Base-by-base conservation (phyloP, 2,888 invertebrate species). In the Hymenopus coronatus region DNA sequence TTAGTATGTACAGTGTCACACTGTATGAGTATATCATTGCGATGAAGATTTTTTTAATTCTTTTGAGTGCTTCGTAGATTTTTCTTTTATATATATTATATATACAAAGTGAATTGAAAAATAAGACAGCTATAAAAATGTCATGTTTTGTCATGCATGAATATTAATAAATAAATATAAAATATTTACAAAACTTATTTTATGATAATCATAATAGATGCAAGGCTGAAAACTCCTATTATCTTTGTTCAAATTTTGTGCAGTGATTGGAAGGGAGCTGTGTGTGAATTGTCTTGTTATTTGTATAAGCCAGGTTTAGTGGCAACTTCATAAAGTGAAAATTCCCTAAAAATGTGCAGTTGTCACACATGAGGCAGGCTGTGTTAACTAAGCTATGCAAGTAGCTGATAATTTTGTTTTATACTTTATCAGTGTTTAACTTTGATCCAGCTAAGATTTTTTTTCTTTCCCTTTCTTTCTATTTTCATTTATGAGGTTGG, bases 21-120 rank as follows among this genome's bases (percentile, higher is more conserved):
- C 30, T 70, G 54, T 87, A 87, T 82, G 82, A 82, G 3, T 87
- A 82, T n/a, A 84, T 28, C 81, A 81, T 81, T 81, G 87, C 87
- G 82, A 82, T 87, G 81, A 82, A 87, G 33, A 30, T 86, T 85
- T 87, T 87, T 87, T 27, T 87, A 82, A 82, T n/a, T 81, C 27
- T 87, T 81, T 85, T 87, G 30, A 87, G 46, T 87, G 87, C 87
- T 87, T 87, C 33, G 82, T 87, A 87, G 87, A 82, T 82, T 87
- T 87, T 82, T 87, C 82, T 87, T n/a, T 82, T 87, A n/a, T 85
- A 81, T 20, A 46, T 28, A 28, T 54, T 20, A 70, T 70, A 70
- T 70, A 70, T 25, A 70, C 25, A 20, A 30, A 87, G 28, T 87
- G 82, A 87, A 82, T 15, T 70, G 54, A 70, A 70, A 70, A 70